A percentile compares a stretch with the other conserved stretches of the same genome.
Evolutionary conservation across 2,888 invertebrate genomes (phyloP).

Genomic region (Sclerodermus sp.): DNA sequence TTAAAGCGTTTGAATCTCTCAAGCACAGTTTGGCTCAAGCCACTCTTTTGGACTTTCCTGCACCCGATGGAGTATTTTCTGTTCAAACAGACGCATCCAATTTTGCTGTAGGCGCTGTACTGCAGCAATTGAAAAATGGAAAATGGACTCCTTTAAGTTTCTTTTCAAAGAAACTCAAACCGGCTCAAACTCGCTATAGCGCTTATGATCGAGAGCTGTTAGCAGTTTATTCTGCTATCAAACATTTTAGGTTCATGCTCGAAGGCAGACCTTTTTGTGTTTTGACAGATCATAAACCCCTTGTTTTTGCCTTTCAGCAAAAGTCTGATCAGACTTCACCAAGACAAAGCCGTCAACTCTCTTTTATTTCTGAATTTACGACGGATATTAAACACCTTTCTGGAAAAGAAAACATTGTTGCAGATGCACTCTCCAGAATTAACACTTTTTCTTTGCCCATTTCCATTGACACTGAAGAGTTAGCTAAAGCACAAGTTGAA

Average conservation of each 20-base stretch:
- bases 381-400: constrained; percentile 3
- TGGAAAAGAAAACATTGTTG: constrained; percentile 3
- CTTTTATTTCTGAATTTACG: constrained; percentile 5
- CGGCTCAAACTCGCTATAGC: constrained; percentile 25
- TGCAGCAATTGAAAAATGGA: constrained; percentile 10
- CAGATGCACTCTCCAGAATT: constrained; percentile 5
- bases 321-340: constrained; percentile 26
- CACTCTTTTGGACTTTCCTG: constrained; percentile 18
- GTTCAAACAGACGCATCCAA: constrained; percentile 24
- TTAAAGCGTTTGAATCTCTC: constrained; percentile 16
- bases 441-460: constrained; percentile 8
- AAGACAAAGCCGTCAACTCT: constrained; percentile 28
- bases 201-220: constrained; percentile 25
- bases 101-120: constrained; percentile 16
- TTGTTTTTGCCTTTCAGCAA: constrained; percentile 11
- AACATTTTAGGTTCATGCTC: constrained; percentile 11
- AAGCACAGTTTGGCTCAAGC: constrained; percentile 16
- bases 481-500: background rate
- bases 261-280: constrained; percentile 8
- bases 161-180: constrained; percentile 12
- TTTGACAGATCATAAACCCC: constrained; percentile 9
- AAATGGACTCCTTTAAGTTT: constrained; percentile 17
- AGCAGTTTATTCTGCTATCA: constrained; percentile 11
- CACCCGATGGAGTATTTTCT: constrained; percentile 10
- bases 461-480: background rate